Conservation (phyloP, 2,797 vertebrate genomes). For the Rhinella marina region DNA sequence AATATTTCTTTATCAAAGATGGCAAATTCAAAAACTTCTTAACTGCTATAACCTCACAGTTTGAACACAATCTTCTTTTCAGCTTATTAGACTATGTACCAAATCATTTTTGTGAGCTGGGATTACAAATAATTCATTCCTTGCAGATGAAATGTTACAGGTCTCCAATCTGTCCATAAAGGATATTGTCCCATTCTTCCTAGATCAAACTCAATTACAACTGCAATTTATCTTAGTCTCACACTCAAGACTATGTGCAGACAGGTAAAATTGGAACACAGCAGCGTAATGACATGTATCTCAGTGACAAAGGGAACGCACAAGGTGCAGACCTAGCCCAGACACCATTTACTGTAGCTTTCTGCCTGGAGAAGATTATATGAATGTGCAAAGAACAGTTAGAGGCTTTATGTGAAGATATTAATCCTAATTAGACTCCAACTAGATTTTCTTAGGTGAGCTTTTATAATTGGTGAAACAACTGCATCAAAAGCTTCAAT, state of each 20-base stretch:
- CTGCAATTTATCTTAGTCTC: constrained; percentile 57
- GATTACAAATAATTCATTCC: constrained; percentile 42
- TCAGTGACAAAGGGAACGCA: constrained; percentile 33
- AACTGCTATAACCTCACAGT: neutral
- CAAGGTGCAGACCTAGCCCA: neutral
- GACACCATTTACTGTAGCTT: constrained; percentile 36
- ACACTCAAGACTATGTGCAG: constrained; percentile 39
- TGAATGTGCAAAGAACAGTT: neutral
- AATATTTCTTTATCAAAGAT: constrained; percentile 11
- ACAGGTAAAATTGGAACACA: constrained; percentile 56
- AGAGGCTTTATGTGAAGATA: neutral
- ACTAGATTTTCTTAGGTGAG: neutral
- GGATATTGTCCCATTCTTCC: constrained; percentile 60
- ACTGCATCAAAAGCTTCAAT: neutral
- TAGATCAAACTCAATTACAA: constrained; percentile 61
- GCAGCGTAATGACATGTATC: constrained; percentile 55
- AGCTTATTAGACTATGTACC: constrained; percentile 20
- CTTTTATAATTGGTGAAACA: neutral
- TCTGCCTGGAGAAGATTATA: constrained; percentile 20
- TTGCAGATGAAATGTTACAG: constrained; percentile 47
- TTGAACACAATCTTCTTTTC: neutral
- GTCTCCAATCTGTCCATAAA: constrained; percentile 55
- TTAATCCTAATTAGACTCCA: constrained; percentile 12
- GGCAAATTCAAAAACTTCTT: neutral
- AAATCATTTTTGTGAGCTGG: constrained; percentile 43